Evolutionary conservation across 2,888 invertebrate genomes (phyloP).

Genomic region (Alentia gelatinosa): DNA sequence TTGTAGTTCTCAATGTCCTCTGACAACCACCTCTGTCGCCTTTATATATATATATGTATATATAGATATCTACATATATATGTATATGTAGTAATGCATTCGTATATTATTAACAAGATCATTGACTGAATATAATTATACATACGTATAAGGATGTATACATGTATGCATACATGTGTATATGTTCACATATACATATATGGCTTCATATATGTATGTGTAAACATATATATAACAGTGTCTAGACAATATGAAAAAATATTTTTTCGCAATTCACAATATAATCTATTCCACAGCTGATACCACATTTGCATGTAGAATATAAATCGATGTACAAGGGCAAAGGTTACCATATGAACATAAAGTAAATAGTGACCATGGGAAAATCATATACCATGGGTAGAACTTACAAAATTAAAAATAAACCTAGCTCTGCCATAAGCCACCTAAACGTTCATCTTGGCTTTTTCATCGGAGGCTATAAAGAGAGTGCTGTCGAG

Average conservation of each 20-base stretch:
- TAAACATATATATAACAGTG: not conserved
- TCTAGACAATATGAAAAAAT: constrained; percentile 51
- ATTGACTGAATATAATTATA: not conserved
- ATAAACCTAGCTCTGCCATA: too few species aligned
- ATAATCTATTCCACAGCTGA: constrained; percentile 49
- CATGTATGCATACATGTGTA: not conserved
- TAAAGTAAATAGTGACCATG: not conserved
- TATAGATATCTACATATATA: not conserved
- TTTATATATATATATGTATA: not conserved
- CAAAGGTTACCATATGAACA: not conserved
- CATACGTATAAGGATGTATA: not conserved
- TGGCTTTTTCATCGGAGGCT: too few species aligned
- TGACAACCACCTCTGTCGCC: not conserved
- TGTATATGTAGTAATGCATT: too few species aligned
- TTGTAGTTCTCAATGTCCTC: too few species aligned
- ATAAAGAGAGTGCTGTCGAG: too few species aligned
- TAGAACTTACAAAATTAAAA: too few species aligned
- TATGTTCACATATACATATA: not conserved
- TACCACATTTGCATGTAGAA: constrained; percentile 51
- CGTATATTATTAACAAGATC: not conserved
- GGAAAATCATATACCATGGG: too few species aligned
- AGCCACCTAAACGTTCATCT: too few species aligned
- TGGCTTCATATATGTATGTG: not conserved
- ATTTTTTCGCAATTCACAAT: constrained; percentile 47
- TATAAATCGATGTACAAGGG: constrained; percentile 49